phyloP scores from a whole-genome alignment of 2,797 vertebrate genomes.

The Poeciliopsis presidionis region DNA sequence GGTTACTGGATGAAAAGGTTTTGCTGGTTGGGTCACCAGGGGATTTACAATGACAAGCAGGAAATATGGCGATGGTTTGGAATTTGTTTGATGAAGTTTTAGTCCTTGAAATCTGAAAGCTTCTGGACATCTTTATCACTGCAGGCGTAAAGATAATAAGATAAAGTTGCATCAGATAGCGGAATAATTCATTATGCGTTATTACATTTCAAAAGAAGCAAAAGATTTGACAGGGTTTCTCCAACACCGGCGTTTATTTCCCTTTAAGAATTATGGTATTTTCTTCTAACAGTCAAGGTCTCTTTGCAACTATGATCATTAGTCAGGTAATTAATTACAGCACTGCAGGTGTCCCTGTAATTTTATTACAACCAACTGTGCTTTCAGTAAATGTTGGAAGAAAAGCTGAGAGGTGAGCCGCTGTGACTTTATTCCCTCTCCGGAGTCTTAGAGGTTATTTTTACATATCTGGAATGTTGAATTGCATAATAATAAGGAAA shows the following conservation, averaged over 20 bases:
- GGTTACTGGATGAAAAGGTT: neutral
- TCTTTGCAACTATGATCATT: constrained; percentile 6
- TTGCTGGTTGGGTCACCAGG: neutral
- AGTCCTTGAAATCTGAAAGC: neutral
- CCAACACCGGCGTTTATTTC: constrained; percentile 37
- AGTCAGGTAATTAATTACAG: constrained; percentile 17
- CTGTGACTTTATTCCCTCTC: neutral
- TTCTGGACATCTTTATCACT: neutral
- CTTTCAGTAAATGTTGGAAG: neutral
- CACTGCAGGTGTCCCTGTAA: neutral
- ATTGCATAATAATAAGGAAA: neutral
- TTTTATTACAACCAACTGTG: constrained; percentile 8
- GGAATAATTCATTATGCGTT: neutral
- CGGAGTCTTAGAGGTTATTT: neutral
- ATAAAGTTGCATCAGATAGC: neutral
- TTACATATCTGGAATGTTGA: neutral
- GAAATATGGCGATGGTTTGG: neutral
- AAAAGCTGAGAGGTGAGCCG: neutral
- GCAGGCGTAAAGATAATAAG: neutral
- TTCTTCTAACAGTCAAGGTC: constrained; percentile 4
- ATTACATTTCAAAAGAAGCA: neutral
- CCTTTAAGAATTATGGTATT: constrained; percentile 23
- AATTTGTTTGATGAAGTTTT: neutral
- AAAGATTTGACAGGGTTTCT: neutral
- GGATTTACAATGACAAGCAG: neutral